Evolutionary conservation across 1,140 invertebrate species (phyloP).

Genomic region (Hylaeus anthracinus): DNA sequence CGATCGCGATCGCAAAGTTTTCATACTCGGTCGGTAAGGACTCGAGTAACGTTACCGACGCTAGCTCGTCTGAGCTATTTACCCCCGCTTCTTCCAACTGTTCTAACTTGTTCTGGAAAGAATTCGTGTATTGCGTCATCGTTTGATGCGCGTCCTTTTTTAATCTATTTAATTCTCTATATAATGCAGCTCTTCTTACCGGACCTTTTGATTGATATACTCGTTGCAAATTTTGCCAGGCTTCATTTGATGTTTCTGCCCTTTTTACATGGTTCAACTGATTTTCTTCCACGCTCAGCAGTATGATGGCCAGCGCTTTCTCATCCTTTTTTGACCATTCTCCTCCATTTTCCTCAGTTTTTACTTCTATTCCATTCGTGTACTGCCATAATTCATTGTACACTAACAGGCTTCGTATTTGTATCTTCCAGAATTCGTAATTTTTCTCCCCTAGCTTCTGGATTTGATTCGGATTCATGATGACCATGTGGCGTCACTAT

Average conservation of each 20-base stretch:
- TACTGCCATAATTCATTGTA: constrained; percentile 7
- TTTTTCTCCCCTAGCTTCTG: not conserved
- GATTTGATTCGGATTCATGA: not conserved
- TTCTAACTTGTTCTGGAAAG: not conserved
- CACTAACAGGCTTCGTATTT: not conserved
- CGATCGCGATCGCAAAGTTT: not conserved
- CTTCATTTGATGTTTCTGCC: not conserved
- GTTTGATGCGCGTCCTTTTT: not conserved
- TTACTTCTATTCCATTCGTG: not conserved
- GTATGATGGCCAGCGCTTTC: not conserved
- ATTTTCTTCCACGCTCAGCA: not conserved
- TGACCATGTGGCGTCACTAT: too few relatives aligned
- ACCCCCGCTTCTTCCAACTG: too few relatives aligned
- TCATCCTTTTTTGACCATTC: not conserved
- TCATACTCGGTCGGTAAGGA: not conserved
- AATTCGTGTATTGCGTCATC: not conserved
- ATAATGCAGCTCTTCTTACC: not conserved
- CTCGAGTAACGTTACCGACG: not conserved
- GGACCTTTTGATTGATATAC: not conserved
- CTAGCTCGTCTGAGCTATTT: too few relatives aligned
- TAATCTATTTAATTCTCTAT: not conserved
- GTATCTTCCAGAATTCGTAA: not conserved
- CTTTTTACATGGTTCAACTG: constrained; percentile 11
- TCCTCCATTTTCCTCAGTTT: not conserved
- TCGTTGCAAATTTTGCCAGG: not conserved